phyloP scores from a whole-genome alignment of 2,113 vertebrate species.

The Willisornis vidua region DNA sequence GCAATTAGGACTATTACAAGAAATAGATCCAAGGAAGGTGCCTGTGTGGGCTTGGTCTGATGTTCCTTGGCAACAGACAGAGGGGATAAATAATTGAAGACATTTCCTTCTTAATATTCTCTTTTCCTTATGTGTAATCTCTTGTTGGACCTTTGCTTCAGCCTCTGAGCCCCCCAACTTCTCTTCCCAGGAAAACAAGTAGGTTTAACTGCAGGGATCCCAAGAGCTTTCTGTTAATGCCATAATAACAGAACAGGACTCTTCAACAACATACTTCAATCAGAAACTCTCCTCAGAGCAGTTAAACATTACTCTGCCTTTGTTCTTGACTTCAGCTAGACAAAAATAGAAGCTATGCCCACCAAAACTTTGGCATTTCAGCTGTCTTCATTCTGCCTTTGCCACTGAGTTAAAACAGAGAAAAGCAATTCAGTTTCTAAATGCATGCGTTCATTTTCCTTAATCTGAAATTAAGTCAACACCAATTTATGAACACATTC shows the following conservation, averaged over 20 bases:
- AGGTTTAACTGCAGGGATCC: not conserved
- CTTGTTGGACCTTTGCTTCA: conserved; percentile 21
- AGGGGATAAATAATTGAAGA: not conserved
- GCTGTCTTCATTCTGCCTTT: not conserved
- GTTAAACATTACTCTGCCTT: not conserved
- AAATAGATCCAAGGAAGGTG: conserved; percentile 33
- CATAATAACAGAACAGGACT: not conserved
- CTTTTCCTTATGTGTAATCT: not conserved
- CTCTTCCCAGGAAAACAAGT: conserved; percentile 11
- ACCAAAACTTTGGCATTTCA: not conserved
- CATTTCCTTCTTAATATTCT: conserved; percentile 21
- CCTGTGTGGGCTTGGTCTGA: conserved; percentile 28
- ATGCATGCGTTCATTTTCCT: not conserved
- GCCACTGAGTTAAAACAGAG: not conserved
- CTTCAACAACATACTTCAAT: not conserved
- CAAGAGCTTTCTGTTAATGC: conserved; percentile 13
- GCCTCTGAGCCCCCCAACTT: not conserved
- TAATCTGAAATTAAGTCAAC: not conserved
- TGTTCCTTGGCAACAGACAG: conserved; percentile 19
- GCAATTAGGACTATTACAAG: conserved; percentile 60
- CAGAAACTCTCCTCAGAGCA: not conserved
- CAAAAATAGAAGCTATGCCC: conserved; percentile 3
- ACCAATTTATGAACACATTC: not conserved
- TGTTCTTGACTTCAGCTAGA: conserved; percentile 34
- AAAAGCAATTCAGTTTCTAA: not conserved